phyloP scores from a whole-genome alignment of 1,140 invertebrate genomes.

The Lysiphlebus fabarum region DNA sequence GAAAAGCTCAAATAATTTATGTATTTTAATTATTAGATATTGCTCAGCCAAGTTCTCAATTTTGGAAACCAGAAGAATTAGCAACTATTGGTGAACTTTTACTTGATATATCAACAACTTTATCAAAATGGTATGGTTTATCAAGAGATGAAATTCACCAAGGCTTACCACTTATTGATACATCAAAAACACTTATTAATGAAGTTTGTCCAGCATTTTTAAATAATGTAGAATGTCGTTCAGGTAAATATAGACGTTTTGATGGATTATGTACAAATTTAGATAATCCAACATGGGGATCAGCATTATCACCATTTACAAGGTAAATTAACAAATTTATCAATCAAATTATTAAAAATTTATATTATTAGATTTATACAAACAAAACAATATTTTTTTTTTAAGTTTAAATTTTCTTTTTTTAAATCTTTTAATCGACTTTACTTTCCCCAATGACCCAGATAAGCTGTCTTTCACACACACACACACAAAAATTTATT shows the following conservation, averaged over 20 bases:
- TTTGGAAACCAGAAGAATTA: slow-evolving; percentile 75
- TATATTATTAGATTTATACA: slow-evolving; percentile 3
- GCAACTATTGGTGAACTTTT: slow-evolving; percentile 81
- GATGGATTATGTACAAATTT: slow-evolving; percentile 94
- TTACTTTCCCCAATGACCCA: slow-evolving; percentile 15
- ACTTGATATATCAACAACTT: slow-evolving; percentile 77
- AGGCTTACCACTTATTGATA: slow-evolving; percentile 83
- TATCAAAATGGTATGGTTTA: slow-evolving; percentile 73
- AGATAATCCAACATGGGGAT: slow-evolving; percentile 86
- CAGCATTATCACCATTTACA: slow-evolving; percentile 78
- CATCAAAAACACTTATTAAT: slow-evolving; percentile 80
- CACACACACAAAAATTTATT: neutral
- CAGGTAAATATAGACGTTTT: slow-evolving; percentile 85
- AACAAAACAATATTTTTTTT: neutral
- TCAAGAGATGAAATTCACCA: slow-evolving; percentile 84
- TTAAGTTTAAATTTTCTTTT: neutral
- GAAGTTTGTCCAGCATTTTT: slow-evolving; percentile 86
- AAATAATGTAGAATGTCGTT: slow-evolving; percentile 79
- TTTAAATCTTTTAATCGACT: slow-evolving; percentile 1
- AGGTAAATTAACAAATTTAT: slow-evolving; percentile 56
- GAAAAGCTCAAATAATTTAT: neutral
- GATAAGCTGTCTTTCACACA: neutral
- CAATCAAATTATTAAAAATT: neutral
- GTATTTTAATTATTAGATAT: slow-evolving; percentile 59
- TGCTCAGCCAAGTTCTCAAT: slow-evolving; percentile 63